Conservation (phyloP, 2,797 vertebrate species). For the Chlorospingus semifuscus region DNA sequence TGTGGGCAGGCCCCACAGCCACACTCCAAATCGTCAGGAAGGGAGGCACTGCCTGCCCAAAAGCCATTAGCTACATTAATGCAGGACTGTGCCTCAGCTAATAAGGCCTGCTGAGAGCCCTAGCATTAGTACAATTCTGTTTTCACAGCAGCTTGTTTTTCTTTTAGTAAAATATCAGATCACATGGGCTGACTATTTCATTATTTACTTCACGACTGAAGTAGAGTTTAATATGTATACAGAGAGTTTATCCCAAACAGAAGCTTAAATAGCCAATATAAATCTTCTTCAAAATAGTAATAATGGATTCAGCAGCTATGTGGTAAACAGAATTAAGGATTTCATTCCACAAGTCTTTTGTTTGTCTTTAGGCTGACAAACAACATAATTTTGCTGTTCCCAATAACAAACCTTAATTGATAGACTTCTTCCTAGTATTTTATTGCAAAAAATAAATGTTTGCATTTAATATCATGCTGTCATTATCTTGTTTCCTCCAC, state of each 20-base stretch:
- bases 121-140: slow-evolving; percentile 1
- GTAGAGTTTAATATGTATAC: not conserved
- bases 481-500: slow-evolving; percentile 76
- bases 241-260: not conserved
- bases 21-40: not conserved
- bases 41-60: not conserved
- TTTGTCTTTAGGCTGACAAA: slow-evolving; percentile 50
- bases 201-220: slow-evolving; percentile 38
- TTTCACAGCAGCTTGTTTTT: slow-evolving; percentile 14
- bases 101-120: slow-evolving; percentile 5
- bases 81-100: not conserved
- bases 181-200: not conserved
- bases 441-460: slow-evolving; percentile 72
- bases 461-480: slow-evolving; percentile 68
- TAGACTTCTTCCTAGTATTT: slow-evolving; percentile 64
- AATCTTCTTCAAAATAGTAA: slow-evolving; percentile 42
- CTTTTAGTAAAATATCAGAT: slow-evolving; percentile 10
- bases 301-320: slow-evolving; percentile 19
- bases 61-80: slow-evolving; percentile 39
- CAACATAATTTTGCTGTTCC: slow-evolving; percentile 58
- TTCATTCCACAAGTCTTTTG: slow-evolving; percentile 39
- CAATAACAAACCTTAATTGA: slow-evolving; percentile 68
- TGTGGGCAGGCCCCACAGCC: not conserved
- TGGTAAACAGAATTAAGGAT: slow-evolving; percentile 65
- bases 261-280: not conserved